These are phyloP conservation scores for Diplodus sargus DNA, from an alignment of 2,797 vertebrate genomes.

Conservation along the genomic window DNA sequence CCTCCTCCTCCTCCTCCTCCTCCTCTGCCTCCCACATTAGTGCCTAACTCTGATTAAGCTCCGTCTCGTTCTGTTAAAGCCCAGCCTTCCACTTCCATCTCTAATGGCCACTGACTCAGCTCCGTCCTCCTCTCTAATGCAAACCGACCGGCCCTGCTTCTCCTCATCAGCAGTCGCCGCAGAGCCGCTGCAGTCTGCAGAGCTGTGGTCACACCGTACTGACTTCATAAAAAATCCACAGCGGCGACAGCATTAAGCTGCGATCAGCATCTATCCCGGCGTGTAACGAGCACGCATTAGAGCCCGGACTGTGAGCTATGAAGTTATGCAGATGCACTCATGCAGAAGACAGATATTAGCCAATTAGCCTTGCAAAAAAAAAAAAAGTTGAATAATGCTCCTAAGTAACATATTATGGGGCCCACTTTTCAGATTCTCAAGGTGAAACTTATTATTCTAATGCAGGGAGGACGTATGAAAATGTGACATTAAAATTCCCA, in stretches of 20 bases:
- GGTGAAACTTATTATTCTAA: conserved; percentile 55
- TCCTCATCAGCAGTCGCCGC: conserved; percentile 47
- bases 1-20: not conserved
- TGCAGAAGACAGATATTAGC: conserved; percentile 10
- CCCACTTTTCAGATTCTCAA: conserved; percentile 34
- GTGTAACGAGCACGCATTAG: conserved; percentile 34
- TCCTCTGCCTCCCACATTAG: not conserved
- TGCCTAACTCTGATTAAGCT: conserved; percentile 23
- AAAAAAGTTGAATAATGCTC: conserved; percentile 15
- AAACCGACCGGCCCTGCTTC: conserved; percentile 46
- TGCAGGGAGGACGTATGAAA: conserved; percentile 33
- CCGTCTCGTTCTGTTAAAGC: conserved; percentile 33
- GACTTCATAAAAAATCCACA: conserved; percentile 50
- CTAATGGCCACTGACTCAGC: conserved; percentile 65
- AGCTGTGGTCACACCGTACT: conserved; percentile 26
- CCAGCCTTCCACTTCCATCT: conserved; percentile 36
- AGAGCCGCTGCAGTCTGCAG: conserved; percentile 26
- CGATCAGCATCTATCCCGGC: conserved; percentile 49
- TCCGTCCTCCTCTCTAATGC: conserved; percentile 51
- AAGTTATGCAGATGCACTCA: conserved; percentile 27
- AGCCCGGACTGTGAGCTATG: not conserved
- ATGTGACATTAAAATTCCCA: conserved; percentile 60
- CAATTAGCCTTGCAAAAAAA: conserved; percentile 30
- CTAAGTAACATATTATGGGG: conserved; percentile 13
- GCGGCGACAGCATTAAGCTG: conserved; percentile 28